Evolutionary conservation across 2,888 invertebrate species (phyloP), one percentile per base, ranked within the genome.

Genomic region (Aethes cnicana): DNA sequence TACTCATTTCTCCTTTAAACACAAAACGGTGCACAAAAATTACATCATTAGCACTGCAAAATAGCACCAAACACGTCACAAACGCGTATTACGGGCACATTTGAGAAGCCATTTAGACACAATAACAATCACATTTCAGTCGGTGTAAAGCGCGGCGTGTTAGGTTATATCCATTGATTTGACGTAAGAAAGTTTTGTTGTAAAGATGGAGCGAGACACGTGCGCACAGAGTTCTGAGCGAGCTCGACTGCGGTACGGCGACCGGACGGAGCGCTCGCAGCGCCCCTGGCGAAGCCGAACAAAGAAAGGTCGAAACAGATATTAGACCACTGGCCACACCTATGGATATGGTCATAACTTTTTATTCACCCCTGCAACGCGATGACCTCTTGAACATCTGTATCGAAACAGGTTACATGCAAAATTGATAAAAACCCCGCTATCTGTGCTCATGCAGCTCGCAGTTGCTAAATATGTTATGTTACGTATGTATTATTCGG

Each of bases 91-190:
- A 74, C 57, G 62, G 69, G 69, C 66, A 74, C 80, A 77, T 81
- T 60, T 55, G 62, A 60, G 63, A 60, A 65, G 65, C 54, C 47
- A 47, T 54, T 56, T 48, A 58, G 52, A 68, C 64, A 72, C 64
- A 72, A 74, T 68, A 65, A 66, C 50, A 72, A 72, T 84, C 77
- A 85, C 87, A 87, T 86, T 78, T 73, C 77, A 72, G 60, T 71
- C 59, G 62, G 62, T 63, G 57, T 56, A 58, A 69, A 74, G 68
- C 77, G 74, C 74, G 73, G 55, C 64, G 64, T 76, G 74, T 88
- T 89, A 89, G 87, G 89, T 89, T 89, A 88, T 88, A 89, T 88
- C 89, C 89, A 89, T 88, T 84, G 85, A 84, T 83, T 84, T 84
- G 84, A 84, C 86, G 87, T 88, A 88, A 87, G 74, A 89, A 89